Percentiles rank a stretch among this genome's conserved stretches.
These are phyloP conservation scores for human (Homo sapiens) DNA, from an alignment of 2,113 vertebrate species.

Conservation along the genomic window GRCh38 chr7:4049001-4049500, in stretches of 20 bases:
- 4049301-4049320: not conserved
- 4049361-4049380: slow-evolving; percentile 91
- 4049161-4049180: slow-evolving; percentile 61
- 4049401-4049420: slow-evolving; percentile 94
- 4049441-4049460: slow-evolving; percentile 98
- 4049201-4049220: slow-evolving; percentile 33
- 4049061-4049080: not conserved
- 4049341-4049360: slow-evolving; percentile 94
- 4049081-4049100: slow-evolving; percentile 42
- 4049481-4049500: accelerated
- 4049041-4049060: slow-evolving; percentile 26
- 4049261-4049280: not conserved
- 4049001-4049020: not conserved
- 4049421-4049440: slow-evolving; percentile 96
- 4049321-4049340: not conserved
- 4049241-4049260: not conserved
- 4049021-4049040: slow-evolving; percentile 52
- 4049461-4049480: slow-evolving; percentile 85
- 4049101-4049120: slow-evolving; percentile 49
- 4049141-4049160: slow-evolving; percentile 64
- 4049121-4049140: slow-evolving; percentile 34
- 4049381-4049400: slow-evolving; percentile 94
- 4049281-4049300: slow-evolving; percentile 31
- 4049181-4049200: slow-evolving; percentile 16
- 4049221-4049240: not conserved